phyloP scores from a whole-genome alignment of 2,797 vertebrate species.

The Hephaestus fuliginosus region DNA sequence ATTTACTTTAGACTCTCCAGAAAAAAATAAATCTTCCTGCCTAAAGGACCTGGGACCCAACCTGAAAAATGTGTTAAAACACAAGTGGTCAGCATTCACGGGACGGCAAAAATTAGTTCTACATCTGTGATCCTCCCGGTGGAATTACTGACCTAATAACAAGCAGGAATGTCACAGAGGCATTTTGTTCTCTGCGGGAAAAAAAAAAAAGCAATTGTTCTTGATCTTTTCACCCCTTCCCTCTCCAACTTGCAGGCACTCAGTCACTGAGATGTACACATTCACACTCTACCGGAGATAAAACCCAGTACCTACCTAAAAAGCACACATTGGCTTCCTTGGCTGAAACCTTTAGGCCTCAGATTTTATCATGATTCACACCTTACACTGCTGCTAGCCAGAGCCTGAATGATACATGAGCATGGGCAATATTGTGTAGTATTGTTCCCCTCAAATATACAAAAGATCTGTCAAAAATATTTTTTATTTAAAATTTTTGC shows the following conservation, averaged over 20 bases:
- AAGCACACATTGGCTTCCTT: constrained; percentile 1
- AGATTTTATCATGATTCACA: background rate
- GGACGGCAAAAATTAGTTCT: constrained; percentile 62
- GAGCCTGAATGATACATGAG: background rate
- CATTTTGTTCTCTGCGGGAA: constrained; percentile 58
- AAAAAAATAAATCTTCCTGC: constrained; percentile 1
- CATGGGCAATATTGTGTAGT: background rate
- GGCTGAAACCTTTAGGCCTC: constrained; percentile 10
- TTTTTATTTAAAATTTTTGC: background rate
- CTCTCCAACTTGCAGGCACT: constrained; percentile 25
- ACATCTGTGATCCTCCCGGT: constrained; percentile 71
- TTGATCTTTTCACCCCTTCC: constrained; percentile 46
- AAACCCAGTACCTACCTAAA: background rate
- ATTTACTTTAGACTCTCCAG: constrained; percentile 16
- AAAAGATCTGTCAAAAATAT: background rate
- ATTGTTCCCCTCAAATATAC: background rate
- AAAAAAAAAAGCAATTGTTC: constrained; percentile 37
- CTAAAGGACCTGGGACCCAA: constrained; percentile 16
- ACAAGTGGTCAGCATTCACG: constrained; percentile 67
- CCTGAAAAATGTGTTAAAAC: constrained; percentile 50
- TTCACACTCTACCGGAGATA: constrained; percentile 2
- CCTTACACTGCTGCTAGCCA: background rate
- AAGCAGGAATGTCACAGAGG: constrained; percentile 68
- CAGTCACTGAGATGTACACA: constrained; percentile 28
- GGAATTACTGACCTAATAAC: constrained; percentile 81